Evolutionary conservation across 2,888 invertebrate genomes (phyloP).

Genomic region (Sarcophaga carnaria): DNA sequence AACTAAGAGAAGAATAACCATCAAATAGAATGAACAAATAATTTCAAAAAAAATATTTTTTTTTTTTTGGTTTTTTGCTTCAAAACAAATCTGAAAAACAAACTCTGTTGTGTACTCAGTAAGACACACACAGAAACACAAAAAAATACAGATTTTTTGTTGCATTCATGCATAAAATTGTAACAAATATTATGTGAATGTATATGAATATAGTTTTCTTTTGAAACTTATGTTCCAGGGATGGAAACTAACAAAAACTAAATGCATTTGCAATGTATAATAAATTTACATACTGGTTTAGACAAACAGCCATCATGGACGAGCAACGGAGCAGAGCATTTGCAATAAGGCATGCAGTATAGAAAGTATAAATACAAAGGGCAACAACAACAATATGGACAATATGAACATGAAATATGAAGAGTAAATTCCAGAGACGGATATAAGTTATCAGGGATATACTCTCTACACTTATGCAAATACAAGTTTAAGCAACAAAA

Average conservation of each 20-base stretch:
- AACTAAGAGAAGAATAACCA: background rate
- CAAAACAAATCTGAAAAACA: too few relatives aligned
- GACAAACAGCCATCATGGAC: constrained; percentile 8
- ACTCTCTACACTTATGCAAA: too few relatives aligned
- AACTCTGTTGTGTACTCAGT: too few relatives aligned
- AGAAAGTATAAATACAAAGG: background rate
- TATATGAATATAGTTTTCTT: constrained; percentile 12
- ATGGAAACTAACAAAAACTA: background rate
- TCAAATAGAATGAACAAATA: constrained; percentile 3
- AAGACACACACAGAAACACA: too few relatives aligned
- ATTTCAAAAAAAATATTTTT: background rate
- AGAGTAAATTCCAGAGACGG: constrained; percentile 19
- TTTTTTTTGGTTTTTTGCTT: too few relatives aligned
- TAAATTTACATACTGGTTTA: constrained; percentile 34
- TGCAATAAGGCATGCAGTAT: too few relatives aligned
- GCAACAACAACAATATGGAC: constrained; percentile 12
- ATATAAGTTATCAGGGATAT: background rate
- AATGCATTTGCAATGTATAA: background rate
- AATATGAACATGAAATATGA: too few relatives aligned
- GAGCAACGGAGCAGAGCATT: background rate
- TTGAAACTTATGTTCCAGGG: constrained; percentile 4
- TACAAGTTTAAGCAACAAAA: too few relatives aligned
- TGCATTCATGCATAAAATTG: constrained; percentile 49
- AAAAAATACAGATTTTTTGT: background rate
- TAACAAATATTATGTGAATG: constrained; percentile 4